Evolutionary conservation across 2,797 vertebrate genomes (phyloP).

Genomic region (Champsocephalus gunnari): DNA sequence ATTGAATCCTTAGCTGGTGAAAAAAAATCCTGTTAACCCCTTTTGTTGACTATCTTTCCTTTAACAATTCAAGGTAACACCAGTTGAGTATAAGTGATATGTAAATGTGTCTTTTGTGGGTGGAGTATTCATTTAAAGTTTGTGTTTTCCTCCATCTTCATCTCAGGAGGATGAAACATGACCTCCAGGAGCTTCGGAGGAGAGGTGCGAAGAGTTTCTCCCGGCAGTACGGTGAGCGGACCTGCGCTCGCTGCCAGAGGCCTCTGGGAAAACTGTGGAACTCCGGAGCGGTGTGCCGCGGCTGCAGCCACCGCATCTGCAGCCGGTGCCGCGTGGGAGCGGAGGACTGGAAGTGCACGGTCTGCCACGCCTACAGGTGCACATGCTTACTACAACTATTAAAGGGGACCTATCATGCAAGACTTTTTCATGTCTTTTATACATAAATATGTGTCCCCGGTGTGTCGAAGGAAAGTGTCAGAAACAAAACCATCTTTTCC

Average conservation of each 20-base stretch:
- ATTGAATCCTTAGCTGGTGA: too few species aligned
- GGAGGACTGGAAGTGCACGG: constrained; percentile 88
- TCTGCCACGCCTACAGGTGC: constrained; percentile 91
- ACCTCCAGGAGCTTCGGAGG: constrained; percentile 88
- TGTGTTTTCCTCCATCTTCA: not conserved
- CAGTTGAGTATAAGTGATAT: too few species aligned
- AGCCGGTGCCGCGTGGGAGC: constrained; percentile 84
- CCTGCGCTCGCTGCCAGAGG: constrained; percentile 90
- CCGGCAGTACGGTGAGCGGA: constrained; percentile 80
- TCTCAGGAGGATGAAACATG: constrained; percentile 88
- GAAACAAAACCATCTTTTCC: too few species aligned
- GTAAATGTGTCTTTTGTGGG: too few species aligned
- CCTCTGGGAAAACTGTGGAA: constrained; percentile 87
- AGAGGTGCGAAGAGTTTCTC: constrained; percentile 76
- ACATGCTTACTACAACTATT: not conserved
- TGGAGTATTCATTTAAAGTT: too few species aligned
- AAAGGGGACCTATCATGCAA: too few species aligned
- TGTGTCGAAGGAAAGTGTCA: too few species aligned
- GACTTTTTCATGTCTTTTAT: too few species aligned
- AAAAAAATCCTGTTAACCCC: too few species aligned
- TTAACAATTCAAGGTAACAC: too few species aligned
- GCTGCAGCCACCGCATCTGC: constrained; percentile 94
- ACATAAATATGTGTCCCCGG: too few species aligned
- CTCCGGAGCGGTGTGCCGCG: constrained; percentile 87
- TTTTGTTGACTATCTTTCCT: too few species aligned